phyloP scores from a whole-genome alignment of 2,797 vertebrate species.

The Orestias chungarensis region DNA sequence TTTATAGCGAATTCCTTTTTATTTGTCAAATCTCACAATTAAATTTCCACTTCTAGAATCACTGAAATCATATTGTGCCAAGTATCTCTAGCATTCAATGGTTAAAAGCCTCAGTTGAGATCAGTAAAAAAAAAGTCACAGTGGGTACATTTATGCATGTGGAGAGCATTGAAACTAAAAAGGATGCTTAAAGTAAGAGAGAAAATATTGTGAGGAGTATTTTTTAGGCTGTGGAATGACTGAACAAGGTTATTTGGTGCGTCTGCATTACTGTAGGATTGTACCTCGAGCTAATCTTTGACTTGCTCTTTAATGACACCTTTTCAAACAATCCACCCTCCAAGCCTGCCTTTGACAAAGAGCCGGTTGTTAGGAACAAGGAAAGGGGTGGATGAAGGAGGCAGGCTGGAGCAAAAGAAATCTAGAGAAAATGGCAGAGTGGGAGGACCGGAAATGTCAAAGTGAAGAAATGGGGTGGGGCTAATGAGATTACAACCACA shows the following conservation, averaged over 20 bases:
- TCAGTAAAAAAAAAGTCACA: not conserved
- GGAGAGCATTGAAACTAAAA: not conserved
- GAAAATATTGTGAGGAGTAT: not conserved
- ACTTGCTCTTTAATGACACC: constrained; percentile 38
- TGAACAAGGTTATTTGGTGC: constrained; percentile 40
- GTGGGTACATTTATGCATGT: not conserved
- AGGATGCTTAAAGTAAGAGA: not conserved
- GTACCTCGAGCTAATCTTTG: constrained; percentile 26
- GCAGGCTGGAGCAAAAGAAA: not conserved
- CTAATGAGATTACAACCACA: constrained; percentile 15
- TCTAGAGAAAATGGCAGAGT: not conserved
- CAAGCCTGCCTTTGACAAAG: constrained; percentile 18
- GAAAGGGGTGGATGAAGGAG: not conserved
- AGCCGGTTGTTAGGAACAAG: constrained; percentile 3
- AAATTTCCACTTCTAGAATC: no score
- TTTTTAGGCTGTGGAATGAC: constrained; percentile 29
- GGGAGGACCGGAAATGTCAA: not conserved
- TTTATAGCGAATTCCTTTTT: no score
- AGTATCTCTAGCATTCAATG: no score
- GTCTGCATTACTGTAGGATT: constrained; percentile 2
- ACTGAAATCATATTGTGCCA: no score
- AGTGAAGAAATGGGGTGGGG: not conserved
- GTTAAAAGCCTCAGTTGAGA: not conserved
- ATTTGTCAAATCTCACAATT: no score
- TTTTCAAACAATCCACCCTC: constrained; percentile 25